Percentiles rank a stretch among this genome's conserved stretches.
These are phyloP conservation scores for Spheniscus humboldti DNA, from an alignment of 2,797 vertebrate species.

Conservation along the genomic window DNA sequence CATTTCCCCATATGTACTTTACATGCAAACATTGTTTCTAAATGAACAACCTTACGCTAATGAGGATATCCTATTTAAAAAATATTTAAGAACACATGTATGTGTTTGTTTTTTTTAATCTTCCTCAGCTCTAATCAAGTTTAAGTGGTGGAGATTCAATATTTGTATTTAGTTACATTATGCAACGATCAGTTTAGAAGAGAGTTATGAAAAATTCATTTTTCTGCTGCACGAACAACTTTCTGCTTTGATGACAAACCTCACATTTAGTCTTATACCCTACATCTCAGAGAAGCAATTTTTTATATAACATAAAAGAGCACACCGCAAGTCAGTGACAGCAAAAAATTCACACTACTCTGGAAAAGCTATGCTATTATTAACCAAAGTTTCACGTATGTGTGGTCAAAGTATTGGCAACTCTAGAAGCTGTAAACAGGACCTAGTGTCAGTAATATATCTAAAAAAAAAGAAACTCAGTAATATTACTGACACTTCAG, in stretches of 20 bases:
- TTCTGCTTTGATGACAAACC: not conserved
- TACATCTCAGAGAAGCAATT: not conserved
- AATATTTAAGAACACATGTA: not conserved
- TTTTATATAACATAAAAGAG: not conserved
- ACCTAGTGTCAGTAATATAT: not conserved
- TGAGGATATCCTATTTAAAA: not conserved
- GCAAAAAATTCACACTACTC: not conserved
- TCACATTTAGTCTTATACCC: not conserved
- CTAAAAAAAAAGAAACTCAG: not conserved
- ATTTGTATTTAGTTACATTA: not conserved
- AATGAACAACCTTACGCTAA: not conserved
- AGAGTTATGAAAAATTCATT: not conserved
- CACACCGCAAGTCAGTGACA: not conserved
- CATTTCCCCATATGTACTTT: not conserved
- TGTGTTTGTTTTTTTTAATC: not conserved
- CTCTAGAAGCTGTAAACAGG: slow-evolving; percentile 19
- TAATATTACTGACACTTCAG: slow-evolving; percentile 48
- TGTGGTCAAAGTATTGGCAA: not conserved
- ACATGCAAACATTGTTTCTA: not conserved
- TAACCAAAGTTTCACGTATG: not conserved
- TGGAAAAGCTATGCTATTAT: slow-evolving; percentile 2
- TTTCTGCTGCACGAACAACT: not conserved
- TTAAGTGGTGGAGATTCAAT: not conserved
- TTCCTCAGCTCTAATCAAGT: not conserved
- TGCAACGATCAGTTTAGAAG: not conserved